Conservation (phyloP, 2,888 invertebrate species). For the Allophyes oxyacanthae region DNA sequence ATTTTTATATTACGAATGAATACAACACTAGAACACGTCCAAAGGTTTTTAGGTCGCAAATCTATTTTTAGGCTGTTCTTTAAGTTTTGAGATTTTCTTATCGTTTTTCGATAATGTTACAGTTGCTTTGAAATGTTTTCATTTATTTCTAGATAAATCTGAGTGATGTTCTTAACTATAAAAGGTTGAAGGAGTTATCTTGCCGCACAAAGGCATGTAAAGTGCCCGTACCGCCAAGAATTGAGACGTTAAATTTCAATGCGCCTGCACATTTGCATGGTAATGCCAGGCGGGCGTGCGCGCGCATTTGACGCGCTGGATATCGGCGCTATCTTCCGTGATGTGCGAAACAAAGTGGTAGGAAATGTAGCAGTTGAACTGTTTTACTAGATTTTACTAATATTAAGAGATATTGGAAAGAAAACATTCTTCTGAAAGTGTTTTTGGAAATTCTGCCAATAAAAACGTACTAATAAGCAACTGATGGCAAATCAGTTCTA, state of each 20-base stretch:
- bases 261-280: constrained; percentile 65
- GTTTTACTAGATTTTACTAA: neutral
- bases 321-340: constrained; percentile 44
- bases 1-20: constrained; percentile 11
- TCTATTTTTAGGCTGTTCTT: neutral
- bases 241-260: constrained; percentile 74
- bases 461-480: too few species aligned
- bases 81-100: neutral
- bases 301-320: constrained; percentile 57
- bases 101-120: too few species aligned
- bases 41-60: neutral
- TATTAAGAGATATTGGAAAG: too few species aligned
- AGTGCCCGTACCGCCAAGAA: constrained; percentile 57
- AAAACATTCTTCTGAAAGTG: too few species aligned
- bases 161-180: too few species aligned
- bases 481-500: too few species aligned
- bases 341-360: constrained; percentile 47
- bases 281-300: constrained; percentile 66
- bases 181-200: constrained; percentile 51
- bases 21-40: neutral
- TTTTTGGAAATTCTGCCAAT: too few species aligned
- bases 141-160: too few species aligned
- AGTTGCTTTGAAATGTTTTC: too few species aligned
- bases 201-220: constrained; percentile 60
- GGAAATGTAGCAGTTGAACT: constrained; percentile 3